Evolutionary conservation across 2,888 invertebrate genomes (phyloP).

Genomic region (Parasteatoda lunata): DNA sequence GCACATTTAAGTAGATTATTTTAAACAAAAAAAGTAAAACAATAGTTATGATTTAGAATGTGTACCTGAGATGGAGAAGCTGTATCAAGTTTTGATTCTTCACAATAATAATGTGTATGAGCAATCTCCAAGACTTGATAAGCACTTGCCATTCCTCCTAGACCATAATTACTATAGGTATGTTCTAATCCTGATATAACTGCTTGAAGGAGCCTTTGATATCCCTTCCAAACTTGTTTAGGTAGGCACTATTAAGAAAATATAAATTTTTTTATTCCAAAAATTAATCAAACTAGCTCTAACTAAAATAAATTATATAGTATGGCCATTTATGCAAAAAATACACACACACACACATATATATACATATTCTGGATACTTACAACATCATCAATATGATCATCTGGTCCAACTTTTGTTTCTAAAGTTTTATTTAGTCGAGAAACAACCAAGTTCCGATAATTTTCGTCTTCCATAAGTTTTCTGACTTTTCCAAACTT

Average conservation of each 20-base stretch:
- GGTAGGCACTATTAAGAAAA: constrained; percentile 83
- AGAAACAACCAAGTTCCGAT: constrained; percentile 94
- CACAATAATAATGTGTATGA: constrained; percentile 98
- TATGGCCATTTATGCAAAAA: too few relatives aligned
- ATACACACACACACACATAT: too few relatives aligned
- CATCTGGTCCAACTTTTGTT: constrained; percentile 93
- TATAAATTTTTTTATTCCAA: neutral
- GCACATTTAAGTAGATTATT: too few relatives aligned
- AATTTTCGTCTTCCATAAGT: constrained; percentile 98
- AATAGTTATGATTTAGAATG: neutral
- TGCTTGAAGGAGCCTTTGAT: constrained; percentile 92
- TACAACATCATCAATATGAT: constrained; percentile 98
- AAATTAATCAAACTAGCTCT: neutral
- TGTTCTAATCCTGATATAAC: constrained; percentile 92
- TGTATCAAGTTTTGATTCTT: constrained; percentile 78
- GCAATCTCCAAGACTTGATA: constrained; percentile 98
- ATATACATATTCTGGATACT: constrained; percentile 73
- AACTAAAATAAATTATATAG: neutral
- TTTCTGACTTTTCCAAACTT: constrained; percentile 93
- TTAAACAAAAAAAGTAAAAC: neutral
- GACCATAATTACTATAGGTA: constrained; percentile 92
- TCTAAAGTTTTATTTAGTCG: constrained; percentile 95
- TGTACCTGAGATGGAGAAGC: constrained; percentile 76
- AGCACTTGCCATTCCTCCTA: constrained; percentile 95
- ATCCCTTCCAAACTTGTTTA: constrained; percentile 95